These are phyloP conservation scores for Drosophila insularis DNA, from an alignment of 1,140 invertebrate genomes.

Conservation along the genomic window DNA sequence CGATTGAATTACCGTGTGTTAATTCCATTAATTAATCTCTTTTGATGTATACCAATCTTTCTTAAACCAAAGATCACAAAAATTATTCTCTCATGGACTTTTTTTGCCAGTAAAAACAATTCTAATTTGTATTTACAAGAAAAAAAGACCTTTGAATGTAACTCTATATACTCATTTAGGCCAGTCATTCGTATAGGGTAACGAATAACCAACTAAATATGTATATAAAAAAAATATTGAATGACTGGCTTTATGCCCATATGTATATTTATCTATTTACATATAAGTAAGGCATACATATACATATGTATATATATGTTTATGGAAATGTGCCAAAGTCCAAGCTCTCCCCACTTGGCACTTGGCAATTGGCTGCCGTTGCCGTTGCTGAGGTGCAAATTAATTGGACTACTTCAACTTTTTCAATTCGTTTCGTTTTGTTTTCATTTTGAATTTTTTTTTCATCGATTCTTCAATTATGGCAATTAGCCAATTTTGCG, in stretches of 20 bases:
- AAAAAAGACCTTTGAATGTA: no score
- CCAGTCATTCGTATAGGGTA: neutral
- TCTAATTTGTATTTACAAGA: no score
- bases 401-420: conserved; percentile 43
- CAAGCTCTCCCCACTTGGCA: conserved; percentile 12
- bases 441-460: conserved; percentile 5
- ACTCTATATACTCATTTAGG: no score
- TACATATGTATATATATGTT: neutral
- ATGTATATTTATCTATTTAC: neutral
- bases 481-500: conserved; percentile 47
- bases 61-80: no score
- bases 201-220: neutral
- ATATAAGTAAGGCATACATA: neutral
- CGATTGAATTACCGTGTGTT: neutral
- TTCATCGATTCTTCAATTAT: conserved; percentile 56
- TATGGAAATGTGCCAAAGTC: conserved; percentile 14
- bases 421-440: conserved; percentile 40
- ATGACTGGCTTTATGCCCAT: conserved; percentile 4
- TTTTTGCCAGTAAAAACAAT: no score
- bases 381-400: conserved; percentile 42
- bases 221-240: neutral
- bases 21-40: no score
- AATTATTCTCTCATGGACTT: no score
- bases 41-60: no score
- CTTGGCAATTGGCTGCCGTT: conserved; percentile 8